Percentiles rank a stretch among this genome's conserved stretches.
Evolutionary conservation across 2,888 invertebrate species (phyloP).

Genomic region (Escarpia spicata): DNA sequence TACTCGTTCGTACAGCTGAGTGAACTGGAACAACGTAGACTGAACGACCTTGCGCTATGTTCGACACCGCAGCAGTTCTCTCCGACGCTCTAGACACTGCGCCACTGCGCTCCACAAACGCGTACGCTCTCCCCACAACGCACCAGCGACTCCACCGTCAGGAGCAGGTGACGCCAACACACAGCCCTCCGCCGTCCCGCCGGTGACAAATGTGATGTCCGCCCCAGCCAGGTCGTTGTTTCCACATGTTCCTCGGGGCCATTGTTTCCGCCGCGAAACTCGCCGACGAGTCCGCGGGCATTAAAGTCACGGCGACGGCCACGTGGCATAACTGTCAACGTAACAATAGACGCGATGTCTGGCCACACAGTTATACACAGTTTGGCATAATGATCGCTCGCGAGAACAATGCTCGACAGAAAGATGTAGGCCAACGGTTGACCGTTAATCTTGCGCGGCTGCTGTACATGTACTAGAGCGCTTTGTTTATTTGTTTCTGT

Average conservation of each 20-base stretch:
- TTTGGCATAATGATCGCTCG: neutral
- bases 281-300: neutral
- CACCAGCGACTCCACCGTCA: neutral
- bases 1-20: too few species aligned
- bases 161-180: neutral
- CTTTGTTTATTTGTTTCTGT: neutral
- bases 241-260: neutral
- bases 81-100: too few species aligned
- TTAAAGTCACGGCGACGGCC: neutral
- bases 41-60: too few species aligned
- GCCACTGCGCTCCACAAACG: neutral
- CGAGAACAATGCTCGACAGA: neutral
- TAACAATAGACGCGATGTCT: conserved; percentile 7
- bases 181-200: neutral
- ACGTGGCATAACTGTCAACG: conserved; percentile 16
- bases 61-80: too few species aligned
- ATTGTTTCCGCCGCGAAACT: neutral
- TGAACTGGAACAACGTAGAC: too few species aligned
- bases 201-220: neutral
- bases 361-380: neutral
- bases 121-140: neutral
- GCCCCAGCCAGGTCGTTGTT: neutral
- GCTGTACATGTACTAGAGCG: neutral
- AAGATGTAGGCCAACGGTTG: neutral
- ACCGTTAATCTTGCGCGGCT: neutral